Percentiles rank a stretch among this genome's conserved stretches.
Conservation (phyloP, 92 coral and sea anemone species). For the Metridium senile region DNA sequence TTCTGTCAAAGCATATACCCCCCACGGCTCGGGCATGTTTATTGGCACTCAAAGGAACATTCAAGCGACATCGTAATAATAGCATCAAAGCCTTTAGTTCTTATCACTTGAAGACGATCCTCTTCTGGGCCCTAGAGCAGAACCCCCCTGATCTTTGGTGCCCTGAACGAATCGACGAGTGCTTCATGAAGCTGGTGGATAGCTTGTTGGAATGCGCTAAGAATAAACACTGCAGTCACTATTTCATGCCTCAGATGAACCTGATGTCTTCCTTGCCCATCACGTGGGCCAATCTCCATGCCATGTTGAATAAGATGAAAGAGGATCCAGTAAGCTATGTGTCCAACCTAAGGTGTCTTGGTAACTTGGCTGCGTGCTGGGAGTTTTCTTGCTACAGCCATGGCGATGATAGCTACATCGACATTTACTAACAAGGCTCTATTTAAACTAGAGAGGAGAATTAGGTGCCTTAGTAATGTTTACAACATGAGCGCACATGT, state of each 20-base stretch:
- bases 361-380: conserved; percentile 3
- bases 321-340: background rate
- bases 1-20: conserved; percentile 1
- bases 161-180: background rate
- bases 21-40: background rate
- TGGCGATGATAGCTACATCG: conserved; percentile 7
- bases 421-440: conserved; percentile 8
- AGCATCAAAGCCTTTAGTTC: background rate
- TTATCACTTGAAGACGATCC: conserved; percentile 8
- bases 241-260: background rate
- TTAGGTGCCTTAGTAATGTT: too few species aligned
- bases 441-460: too few species aligned
- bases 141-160: conserved; percentile 17
- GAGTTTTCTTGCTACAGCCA: background rate
- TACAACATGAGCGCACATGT: too few species aligned
- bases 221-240: conserved; percentile 1
- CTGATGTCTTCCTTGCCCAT: background rate
- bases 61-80: background rate
- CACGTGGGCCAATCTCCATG: background rate
- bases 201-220: background rate
- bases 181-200: conserved; percentile 9
- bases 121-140: conserved; percentile 6
- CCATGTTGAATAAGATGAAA: background rate
- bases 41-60: conserved; percentile 7
- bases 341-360: background rate